Evolutionary conservation across 2,888 invertebrate species (phyloP), one percentile per base, ranked within the genome.

Genomic region (Acronicta psi): DNA sequence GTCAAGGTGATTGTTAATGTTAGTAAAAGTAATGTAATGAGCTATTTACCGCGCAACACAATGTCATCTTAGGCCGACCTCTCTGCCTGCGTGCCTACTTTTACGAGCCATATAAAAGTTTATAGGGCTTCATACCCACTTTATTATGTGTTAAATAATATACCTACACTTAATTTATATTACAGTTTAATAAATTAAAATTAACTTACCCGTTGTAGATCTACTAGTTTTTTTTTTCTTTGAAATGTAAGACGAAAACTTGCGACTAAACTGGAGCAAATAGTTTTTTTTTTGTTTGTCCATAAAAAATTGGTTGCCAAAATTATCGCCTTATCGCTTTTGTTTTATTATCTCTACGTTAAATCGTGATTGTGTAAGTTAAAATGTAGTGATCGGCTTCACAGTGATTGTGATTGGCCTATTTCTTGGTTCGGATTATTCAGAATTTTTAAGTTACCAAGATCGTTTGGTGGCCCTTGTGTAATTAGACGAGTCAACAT

Each of bases 401-500:
- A 40, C 53, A 56, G 56, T 63, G 59, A 69, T 73, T 72, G 50
- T 69, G 68, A 66, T 70, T 59, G 67, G 63, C 54, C 56, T 57
- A 69, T 69, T 74, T 71, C 73, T 51, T 67, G 40, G 53, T 59
- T 57, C 62, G 56, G 55, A 74, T 71, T 72, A 61, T 72, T 65
- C 69, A 49, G 61, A 73, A 59, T 76, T 79, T 79, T 69, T 65
- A 65, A 75, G 71, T 73, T 72, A 52, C 67, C 61, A 60, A 74
- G 67, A 55, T 74, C 73, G 31, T 63, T 29, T 29, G 11, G 29
- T 71, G 69, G 79, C 70, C 73, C 73, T 67, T 70, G 69, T 77
- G 73, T 84, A 85, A 88, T 87, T 86, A 87, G 85, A 80, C 77
- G 81, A 82, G 86, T 86, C 81, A 83, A 80, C 83, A 85, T 86